Evolutionary conservation across 1,140 invertebrate genomes (phyloP).

Genomic region (Panagrolaimus sp.): DNA sequence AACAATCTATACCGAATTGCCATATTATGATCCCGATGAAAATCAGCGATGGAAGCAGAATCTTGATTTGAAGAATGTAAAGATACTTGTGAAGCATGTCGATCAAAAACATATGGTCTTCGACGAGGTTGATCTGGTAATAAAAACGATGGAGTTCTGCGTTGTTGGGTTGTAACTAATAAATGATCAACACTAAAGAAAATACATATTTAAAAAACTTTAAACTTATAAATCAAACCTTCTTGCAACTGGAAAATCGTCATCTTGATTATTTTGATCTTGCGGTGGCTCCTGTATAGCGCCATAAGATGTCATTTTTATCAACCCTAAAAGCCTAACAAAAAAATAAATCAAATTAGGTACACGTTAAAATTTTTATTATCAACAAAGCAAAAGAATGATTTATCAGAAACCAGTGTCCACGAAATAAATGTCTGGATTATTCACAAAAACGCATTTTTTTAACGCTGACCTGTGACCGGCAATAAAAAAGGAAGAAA

Average conservation of each 20-base stretch:
- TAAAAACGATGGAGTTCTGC: not conserved
- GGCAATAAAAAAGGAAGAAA: too few relatives aligned
- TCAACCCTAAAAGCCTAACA: too few relatives aligned
- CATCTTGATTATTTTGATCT: not conserved
- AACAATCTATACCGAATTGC: conserved; percentile 58
- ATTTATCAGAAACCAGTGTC: too few relatives aligned
- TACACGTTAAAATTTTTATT: too few relatives aligned
- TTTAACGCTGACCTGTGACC: too few relatives aligned
- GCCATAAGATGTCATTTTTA: conserved; percentile 9
- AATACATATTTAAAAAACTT: not conserved
- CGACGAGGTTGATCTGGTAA: not conserved
- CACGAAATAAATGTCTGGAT: too few relatives aligned
- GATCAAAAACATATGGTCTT: conserved; percentile 11
- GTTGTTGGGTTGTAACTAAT: conserved; percentile 11
- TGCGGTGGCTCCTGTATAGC: not conserved
- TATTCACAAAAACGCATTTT: too few relatives aligned
- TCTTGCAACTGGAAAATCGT: conserved; percentile 2
- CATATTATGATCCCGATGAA: conserved; percentile 56
- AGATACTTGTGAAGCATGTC: conserved; percentile 5
- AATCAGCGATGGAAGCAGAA: conserved; percentile 15
- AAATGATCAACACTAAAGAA: conserved; percentile 23
- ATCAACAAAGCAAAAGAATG: too few relatives aligned
- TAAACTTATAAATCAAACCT: not conserved
- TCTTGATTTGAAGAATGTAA: conserved; percentile 14
- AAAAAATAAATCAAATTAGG: too few relatives aligned